phyloP scores from a whole-genome alignment of 2,113 vertebrate genomes.

The Mesembrinibis cayennensis region DNA sequence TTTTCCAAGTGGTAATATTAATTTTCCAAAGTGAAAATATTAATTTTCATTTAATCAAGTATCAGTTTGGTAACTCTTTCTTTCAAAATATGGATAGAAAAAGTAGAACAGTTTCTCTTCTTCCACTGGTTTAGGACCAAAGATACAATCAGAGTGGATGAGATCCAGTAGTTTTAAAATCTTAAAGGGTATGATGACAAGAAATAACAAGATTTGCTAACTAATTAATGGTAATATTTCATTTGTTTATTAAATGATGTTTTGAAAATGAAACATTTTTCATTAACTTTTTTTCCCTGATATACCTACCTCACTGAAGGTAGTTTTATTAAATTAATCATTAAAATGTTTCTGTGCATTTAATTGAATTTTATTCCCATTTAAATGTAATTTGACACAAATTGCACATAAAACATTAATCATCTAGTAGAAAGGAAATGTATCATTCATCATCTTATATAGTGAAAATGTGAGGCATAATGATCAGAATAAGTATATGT shows the following conservation, averaged over 20 bases:
- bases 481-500: not conserved
- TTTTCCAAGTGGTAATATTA: not conserved
- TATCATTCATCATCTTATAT: not conserved
- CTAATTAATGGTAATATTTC: not conserved
- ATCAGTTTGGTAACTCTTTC: not conserved
- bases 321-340: conserved; percentile 16
- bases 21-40: not conserved
- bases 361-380: conserved; percentile 55
- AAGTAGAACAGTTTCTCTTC: not conserved
- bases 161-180: not conserved
- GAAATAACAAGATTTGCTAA: not conserved
- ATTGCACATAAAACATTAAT: conserved; percentile 34
- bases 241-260: not conserved
- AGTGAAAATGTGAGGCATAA: not conserved
- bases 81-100: not conserved
- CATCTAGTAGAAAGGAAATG: not conserved
- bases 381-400: conserved; percentile 46
- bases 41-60: not conserved
- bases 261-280: not conserved
- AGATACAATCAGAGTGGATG: not conserved
- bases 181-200: not conserved
- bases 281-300: not conserved
- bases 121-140: not conserved
- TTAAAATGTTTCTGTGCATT: conserved; percentile 18
- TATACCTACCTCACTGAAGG: not conserved